Percentiles rank a stretch among this genome's conserved stretches.
Conservation (phyloP, 2,797 vertebrate genomes). For the Buphagus erythrorhynchus region DNA sequence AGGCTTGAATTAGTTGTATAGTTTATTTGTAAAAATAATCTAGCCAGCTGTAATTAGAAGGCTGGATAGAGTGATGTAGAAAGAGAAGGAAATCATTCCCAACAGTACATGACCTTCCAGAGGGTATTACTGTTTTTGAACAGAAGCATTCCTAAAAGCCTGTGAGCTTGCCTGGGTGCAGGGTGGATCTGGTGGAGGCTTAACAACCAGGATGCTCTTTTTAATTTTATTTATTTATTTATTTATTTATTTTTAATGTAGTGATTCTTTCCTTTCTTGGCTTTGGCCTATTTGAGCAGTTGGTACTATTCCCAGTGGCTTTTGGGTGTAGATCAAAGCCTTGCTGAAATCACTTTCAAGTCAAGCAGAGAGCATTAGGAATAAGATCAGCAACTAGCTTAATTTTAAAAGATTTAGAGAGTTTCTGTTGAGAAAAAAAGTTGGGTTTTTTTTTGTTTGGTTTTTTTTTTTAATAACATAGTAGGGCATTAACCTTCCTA, state of each 20-base stretch:
- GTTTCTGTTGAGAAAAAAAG: background rate
- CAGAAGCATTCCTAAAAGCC: background rate
- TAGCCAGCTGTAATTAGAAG: slow-evolving; percentile 57
- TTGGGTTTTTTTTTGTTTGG: rapidly evolving
- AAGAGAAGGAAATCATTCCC: background rate
- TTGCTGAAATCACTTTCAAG: slow-evolving; percentile 65
- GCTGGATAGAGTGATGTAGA: slow-evolving; percentile 7
- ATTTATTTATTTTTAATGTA: background rate
- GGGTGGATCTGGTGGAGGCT: background rate
- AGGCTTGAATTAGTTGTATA: slow-evolving; percentile 48
- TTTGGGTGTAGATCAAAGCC: slow-evolving; percentile 68
- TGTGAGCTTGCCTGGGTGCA: background rate
- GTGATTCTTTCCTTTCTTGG: slow-evolving; percentile 20
- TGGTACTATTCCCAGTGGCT: slow-evolving; percentile 58
- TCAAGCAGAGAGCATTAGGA: slow-evolving; percentile 55
- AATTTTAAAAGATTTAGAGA: slow-evolving; percentile 41
- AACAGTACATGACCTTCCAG: background rate
- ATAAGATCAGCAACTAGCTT: slow-evolving; percentile 54
- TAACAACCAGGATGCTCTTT: background rate
- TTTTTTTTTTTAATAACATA: background rate
- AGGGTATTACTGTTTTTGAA: background rate
- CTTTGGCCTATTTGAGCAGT: slow-evolving; percentile 47
- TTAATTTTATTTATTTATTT: background rate
- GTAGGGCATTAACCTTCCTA: background rate
- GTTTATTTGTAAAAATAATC: slow-evolving; percentile 68